phyloP scores from a whole-genome alignment of 2,888 invertebrate species.

The Lypha dubia region DNA sequence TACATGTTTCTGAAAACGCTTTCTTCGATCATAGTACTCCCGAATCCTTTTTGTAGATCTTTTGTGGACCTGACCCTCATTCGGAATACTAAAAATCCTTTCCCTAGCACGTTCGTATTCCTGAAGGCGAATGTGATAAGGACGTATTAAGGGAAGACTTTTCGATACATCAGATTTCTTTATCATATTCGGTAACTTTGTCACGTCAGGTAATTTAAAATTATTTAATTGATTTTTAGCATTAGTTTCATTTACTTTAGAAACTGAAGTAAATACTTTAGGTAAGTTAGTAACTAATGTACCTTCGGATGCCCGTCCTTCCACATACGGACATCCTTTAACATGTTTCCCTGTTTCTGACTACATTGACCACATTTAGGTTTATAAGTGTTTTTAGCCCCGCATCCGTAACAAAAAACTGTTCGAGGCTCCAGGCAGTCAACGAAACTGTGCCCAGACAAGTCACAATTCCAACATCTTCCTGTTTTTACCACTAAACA shows the following conservation, averaged over 20 bases:
- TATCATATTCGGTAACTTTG: neutral
- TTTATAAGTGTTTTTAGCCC: neutral
- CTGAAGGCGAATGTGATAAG: neutral
- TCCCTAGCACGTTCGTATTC: neutral
- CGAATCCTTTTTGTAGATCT: neutral
- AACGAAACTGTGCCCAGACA: neutral
- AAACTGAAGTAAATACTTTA: neutral
- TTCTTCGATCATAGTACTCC: neutral
- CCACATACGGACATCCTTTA: neutral
- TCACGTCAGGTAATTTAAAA: neutral
- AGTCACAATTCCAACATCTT: conserved; percentile 15
- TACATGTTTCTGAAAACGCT: neutral
- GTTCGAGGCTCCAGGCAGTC: neutral
- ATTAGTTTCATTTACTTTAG: neutral
- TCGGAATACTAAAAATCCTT: neutral
- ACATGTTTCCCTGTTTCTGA: neutral
- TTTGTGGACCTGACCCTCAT: conserved; percentile 1
- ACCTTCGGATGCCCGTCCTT: conserved; percentile 8
- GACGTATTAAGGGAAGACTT: neutral
- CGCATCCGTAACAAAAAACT: conserved; percentile 21
- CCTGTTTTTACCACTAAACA: neutral
- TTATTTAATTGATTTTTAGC: neutral
- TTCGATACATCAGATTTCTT: neutral
- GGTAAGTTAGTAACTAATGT: neutral
- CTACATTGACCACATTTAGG: neutral